Evolutionary conservation across 2,888 invertebrate genomes (phyloP).

Genomic region (Nymphalis urticae): DNA sequence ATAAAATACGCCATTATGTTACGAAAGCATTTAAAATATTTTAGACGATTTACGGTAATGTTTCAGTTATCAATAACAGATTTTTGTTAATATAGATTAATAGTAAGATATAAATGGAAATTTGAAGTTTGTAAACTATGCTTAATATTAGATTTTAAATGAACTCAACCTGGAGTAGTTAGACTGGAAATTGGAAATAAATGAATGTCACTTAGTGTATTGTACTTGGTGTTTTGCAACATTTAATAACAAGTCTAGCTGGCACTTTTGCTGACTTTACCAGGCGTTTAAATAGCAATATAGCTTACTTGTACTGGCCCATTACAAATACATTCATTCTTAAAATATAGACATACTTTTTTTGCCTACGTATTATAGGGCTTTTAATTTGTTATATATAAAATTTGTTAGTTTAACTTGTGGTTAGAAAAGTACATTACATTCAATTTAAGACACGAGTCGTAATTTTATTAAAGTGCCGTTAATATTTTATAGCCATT

Average conservation of each 20-base stretch:
- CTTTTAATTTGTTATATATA: not conserved
- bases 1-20: not conserved
- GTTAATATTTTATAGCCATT: conserved; percentile 7
- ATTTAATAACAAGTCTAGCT: conserved; percentile 43
- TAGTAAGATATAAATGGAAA: conserved; percentile 1
- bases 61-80: not conserved
- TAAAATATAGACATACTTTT: too few relatives aligned
- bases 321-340: too few relatives aligned
- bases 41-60: not conserved
- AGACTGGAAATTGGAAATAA: conserved; percentile 43
- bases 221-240: conserved; percentile 52
- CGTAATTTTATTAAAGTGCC: conserved; percentile 3
- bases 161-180: conserved; percentile 20
- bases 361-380: not conserved
- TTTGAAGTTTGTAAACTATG: conserved; percentile 17
- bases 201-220: conserved; percentile 54
- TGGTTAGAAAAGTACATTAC: conserved; percentile 10
- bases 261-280: conserved; percentile 49
- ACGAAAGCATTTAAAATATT: not conserved
- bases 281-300: conserved; percentile 46
- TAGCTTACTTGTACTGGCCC: not conserved
- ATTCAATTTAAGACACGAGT: conserved; percentile 6
- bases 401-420: conserved; percentile 5
- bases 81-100: not conserved
- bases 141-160: conserved; percentile 23